Conservation (phyloP, 2,797 vertebrate species). For the Sus cebifrons region DNA sequence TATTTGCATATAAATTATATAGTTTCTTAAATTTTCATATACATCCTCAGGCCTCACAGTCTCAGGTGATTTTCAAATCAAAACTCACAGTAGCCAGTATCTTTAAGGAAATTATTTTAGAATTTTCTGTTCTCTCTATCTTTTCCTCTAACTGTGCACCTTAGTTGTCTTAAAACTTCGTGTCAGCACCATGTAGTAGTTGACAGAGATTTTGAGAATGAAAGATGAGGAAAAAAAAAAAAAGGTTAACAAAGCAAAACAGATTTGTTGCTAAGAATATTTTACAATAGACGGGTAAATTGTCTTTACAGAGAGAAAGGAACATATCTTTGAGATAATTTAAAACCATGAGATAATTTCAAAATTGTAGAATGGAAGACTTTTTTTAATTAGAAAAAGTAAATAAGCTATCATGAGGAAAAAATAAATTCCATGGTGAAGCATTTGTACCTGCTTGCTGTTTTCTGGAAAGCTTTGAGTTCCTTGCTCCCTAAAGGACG, state of each 20-base stretch:
- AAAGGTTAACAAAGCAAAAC: not conserved
- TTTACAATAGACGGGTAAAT: not conserved
- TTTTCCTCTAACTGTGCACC: not conserved
- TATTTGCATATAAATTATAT: slow-evolving; percentile 61
- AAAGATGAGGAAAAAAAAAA: slow-evolving; percentile 3
- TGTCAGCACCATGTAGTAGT: not conserved
- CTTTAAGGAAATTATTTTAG: not conserved
- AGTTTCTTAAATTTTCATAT: slow-evolving; percentile 37
- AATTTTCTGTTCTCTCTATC: not conserved
- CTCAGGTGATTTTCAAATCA: slow-evolving; percentile 53
- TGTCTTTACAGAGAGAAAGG: not conserved
- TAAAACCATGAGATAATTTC: slow-evolving; percentile 5
- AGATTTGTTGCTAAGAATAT: slow-evolving; percentile 13
- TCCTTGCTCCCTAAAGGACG: not conserved
- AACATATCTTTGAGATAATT: not conserved
- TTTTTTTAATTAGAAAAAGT: not conserved
- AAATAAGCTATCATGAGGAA: slow-evolving; percentile 17
- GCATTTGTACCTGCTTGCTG: not conserved
- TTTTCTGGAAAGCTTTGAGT: not conserved
- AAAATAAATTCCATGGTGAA: not conserved
- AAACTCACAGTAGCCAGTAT: not conserved
- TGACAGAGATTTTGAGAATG: not conserved
- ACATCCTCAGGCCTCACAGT: not conserved
- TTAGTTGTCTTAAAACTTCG: not conserved
- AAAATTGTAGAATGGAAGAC: not conserved